Evolutionary conservation across 2,113 vertebrate genomes (phyloP).

Genomic region (Amia ocellicauda): DNA sequence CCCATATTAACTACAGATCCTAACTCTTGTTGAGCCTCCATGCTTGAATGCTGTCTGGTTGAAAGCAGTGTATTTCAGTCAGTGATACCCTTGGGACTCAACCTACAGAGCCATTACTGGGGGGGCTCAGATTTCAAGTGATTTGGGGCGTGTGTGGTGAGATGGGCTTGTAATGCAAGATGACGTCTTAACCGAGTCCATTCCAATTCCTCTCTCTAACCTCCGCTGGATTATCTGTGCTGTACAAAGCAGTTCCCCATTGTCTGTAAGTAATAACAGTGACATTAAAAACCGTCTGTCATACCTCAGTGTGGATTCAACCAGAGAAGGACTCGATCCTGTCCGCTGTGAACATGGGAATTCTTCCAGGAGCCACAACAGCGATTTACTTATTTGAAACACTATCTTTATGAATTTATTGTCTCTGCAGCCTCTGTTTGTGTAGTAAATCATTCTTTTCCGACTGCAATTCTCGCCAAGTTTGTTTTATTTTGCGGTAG

Average conservation of each 20-base stretch:
- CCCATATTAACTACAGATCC: slow-evolving; percentile 46
- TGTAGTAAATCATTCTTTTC: too few species aligned
- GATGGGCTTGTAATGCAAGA: slow-evolving; percentile 13
- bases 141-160: slow-evolving; percentile 49
- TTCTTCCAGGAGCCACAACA: too few species aligned
- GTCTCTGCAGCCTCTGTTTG: too few species aligned
- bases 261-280: slow-evolving; percentile 48
- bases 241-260: slow-evolving; percentile 57
- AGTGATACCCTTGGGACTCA: slow-evolving; percentile 43
- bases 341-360: too few species aligned
- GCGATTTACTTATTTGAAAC: too few species aligned
- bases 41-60: slow-evolving; percentile 14
- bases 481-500: too few species aligned
- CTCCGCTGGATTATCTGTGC: slow-evolving; percentile 61
- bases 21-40: slow-evolving; percentile 21
- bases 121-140: slow-evolving; percentile 51
- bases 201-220: slow-evolving; percentile 49
- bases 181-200: slow-evolving; percentile 24
- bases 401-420: too few species aligned
- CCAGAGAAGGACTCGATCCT: too few species aligned
- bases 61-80: slow-evolving; percentile 35
- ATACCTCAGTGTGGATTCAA: too few species aligned
- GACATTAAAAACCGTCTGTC: too few species aligned
- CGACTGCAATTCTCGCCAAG: too few species aligned
- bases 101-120: slow-evolving; percentile 42